Percentiles rank a stretch among this genome's conserved stretches.
phyloP scores from a whole-genome alignment of 2,797 vertebrate genomes.

The Benthosema pterotum region DNA sequence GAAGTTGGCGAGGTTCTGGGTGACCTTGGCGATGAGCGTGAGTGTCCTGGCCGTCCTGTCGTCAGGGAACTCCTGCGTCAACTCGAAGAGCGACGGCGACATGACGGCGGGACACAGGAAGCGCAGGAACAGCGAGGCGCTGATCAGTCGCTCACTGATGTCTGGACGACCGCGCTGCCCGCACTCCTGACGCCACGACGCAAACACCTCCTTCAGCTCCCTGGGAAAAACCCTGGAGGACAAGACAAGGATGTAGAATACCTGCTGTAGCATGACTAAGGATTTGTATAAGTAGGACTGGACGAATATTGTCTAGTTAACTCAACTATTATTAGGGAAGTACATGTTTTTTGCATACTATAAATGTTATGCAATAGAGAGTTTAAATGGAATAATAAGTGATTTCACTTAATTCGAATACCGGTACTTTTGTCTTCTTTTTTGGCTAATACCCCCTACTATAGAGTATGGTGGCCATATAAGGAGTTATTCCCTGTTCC shows the following conservation, averaged over 20 bases:
- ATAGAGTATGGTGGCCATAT: too few species aligned
- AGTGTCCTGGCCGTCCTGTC: constrained; percentile 92
- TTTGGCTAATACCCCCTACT: too few species aligned
- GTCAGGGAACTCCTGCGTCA: constrained; percentile 94
- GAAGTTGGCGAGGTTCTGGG: constrained; percentile 97
- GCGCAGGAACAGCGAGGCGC: constrained; percentile 92
- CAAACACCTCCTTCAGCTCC: constrained; percentile 96
- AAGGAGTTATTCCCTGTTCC: too few species aligned
- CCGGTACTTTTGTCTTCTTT: too few species aligned
- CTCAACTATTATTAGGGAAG: too few species aligned
- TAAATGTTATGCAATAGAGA: too few species aligned
- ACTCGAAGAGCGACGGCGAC: constrained; percentile 94
- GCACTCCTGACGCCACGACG: constrained; percentile 95
- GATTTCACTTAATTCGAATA: too few species aligned
- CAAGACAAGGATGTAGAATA: neutral
- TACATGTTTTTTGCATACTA: too few species aligned
- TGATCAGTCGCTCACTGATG: constrained; percentile 93
- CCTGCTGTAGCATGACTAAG: too few species aligned
- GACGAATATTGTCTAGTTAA: too few species aligned
- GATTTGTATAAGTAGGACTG: too few species aligned
- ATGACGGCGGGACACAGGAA: constrained; percentile 96
- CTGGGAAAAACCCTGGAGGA: constrained; percentile 95
- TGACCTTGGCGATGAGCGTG: constrained; percentile 95
- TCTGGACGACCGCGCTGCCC: constrained; percentile 89
- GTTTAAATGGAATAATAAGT: too few species aligned